Evolutionary conservation across 1,140 invertebrate species (phyloP).

Genomic region (Drosophila punjabiensis): DNA sequence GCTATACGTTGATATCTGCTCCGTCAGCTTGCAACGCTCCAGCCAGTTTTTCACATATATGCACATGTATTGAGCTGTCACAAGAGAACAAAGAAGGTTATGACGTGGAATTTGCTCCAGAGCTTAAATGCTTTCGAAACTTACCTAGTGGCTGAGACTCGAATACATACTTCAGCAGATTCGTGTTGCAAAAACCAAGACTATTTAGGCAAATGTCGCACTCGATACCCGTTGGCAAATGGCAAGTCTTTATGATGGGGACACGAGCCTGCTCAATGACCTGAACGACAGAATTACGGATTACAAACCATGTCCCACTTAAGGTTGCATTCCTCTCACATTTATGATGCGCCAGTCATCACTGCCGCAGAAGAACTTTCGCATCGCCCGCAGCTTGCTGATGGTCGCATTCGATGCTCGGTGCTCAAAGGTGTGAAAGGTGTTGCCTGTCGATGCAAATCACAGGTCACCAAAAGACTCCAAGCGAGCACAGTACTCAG

Average conservation of each 20-base stretch:
- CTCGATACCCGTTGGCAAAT: constrained; percentile 66
- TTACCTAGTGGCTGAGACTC: constrained; percentile 72
- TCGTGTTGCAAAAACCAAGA: constrained; percentile 77
- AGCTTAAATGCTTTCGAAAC: background rate
- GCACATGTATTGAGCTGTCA: constrained; percentile 71
- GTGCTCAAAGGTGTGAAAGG: constrained; percentile 71
- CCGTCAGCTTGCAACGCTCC: constrained; percentile 67
- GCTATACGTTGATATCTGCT: constrained; percentile 69
- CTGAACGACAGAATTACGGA: constrained; percentile 6
- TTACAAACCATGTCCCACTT: background rate
- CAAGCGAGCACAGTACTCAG: background rate
- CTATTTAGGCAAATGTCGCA: constrained; percentile 82
- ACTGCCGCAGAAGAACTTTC: constrained; percentile 37
- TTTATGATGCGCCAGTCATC: constrained; percentile 62
- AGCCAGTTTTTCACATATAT: constrained; percentile 79
- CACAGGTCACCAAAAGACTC: background rate
- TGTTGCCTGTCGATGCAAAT: constrained; percentile 45
- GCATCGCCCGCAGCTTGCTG: constrained; percentile 53
- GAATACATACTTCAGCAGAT: constrained; percentile 71
- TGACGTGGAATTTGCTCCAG: background rate
- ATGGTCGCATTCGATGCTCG: constrained; percentile 63
- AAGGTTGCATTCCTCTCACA: constrained; percentile 9
- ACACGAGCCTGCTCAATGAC: constrained; percentile 77
- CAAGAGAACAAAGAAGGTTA: background rate
- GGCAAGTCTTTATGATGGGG: constrained; percentile 72